A percentile compares a stretch with the other conserved stretches of the same genome.
Evolutionary conservation across 2,113 vertebrate species (phyloP).

Genomic region (Peromyscus polionotus): DNA sequence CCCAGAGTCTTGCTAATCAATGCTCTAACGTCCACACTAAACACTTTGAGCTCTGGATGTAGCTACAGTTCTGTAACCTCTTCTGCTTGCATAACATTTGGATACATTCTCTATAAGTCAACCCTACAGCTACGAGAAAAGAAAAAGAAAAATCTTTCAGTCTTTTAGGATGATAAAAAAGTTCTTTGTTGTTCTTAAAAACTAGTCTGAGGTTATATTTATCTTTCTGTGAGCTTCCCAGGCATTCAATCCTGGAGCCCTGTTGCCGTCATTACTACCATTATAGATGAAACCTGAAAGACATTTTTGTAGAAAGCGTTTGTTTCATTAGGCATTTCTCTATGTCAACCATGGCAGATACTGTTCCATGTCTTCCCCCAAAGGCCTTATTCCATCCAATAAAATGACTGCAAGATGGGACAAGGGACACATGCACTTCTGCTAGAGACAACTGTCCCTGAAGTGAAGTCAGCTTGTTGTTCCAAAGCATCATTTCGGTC

Average conservation of each 20-base stretch:
- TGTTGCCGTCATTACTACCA: neutral
- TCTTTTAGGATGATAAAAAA: neutral
- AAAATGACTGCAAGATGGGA: neutral
- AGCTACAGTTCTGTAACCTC: neutral
- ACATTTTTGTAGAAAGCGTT: too few species aligned
- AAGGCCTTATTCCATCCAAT: neutral
- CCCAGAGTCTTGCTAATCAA: neutral
- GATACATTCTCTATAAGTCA: neutral
- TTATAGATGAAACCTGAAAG: neutral
- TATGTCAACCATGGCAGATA: neutral
- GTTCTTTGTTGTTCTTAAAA: neutral
- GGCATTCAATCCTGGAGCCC: neutral
- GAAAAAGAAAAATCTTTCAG: neutral
- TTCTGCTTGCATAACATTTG: neutral
- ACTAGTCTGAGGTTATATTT: neutral
- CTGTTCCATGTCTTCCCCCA: neutral
- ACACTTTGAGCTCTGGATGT: neutral
- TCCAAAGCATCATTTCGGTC: neutral
- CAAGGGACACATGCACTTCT: neutral
- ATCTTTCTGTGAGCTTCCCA: neutral
- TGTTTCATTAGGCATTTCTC: neutral
- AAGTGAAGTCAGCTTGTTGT: neutral
- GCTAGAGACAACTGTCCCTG: neutral
- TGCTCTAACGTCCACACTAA: neutral
- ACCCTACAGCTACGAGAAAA: neutral